Evolutionary conservation across 2,888 invertebrate genomes (phyloP), one percentile per base, ranked within the genome.

Genomic region (Apodemia mormo): DNA sequence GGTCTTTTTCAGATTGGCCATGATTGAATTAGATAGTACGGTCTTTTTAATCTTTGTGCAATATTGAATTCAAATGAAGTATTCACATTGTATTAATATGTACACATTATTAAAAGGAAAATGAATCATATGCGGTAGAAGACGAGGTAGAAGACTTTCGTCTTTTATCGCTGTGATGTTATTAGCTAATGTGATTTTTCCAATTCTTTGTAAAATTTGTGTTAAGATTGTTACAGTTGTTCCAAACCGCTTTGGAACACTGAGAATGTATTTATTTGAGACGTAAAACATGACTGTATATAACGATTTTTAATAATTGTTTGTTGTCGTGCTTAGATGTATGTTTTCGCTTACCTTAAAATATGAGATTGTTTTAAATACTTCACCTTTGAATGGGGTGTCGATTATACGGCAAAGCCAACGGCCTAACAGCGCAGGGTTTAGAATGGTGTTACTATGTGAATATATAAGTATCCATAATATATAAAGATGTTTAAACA

Each of bases 391-490:
- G 61, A 61, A 61, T 14, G 33, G 33, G 33, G 61, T 61, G 61
- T 61, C 33, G 61, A 33, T 30, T 58, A 14, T 33, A 61, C 33
- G 61, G 61, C 33, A 33, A 61, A 61, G 61, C 61, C 61, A 61
- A 61, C 61, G 61, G 61, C 61, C 61, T 61, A 61, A 61, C 33
- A 61, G 33, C 33, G 61, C 61, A 61, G 61, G 61, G 61, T 61
- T 33, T 61, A 61, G 61, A 61, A 61, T 33, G 61, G 61, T 61
- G 61, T 61, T 61, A 61, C 61, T 61, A 61, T 61, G 61, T 61
- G 33, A 61, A 61, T 61, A 61, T 61, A 61, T 61, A 61, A 61
- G 61, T 61, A 61, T 61, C 61, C 61, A 33, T 61, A 61, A 30
- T 61, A 61, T 61, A 61, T 37, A 61, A 61, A 61, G 30, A 37